Evolutionary conservation across 2,888 invertebrate genomes (phyloP).

Genomic region (Hydrotaea cyrtoneurina): DNA sequence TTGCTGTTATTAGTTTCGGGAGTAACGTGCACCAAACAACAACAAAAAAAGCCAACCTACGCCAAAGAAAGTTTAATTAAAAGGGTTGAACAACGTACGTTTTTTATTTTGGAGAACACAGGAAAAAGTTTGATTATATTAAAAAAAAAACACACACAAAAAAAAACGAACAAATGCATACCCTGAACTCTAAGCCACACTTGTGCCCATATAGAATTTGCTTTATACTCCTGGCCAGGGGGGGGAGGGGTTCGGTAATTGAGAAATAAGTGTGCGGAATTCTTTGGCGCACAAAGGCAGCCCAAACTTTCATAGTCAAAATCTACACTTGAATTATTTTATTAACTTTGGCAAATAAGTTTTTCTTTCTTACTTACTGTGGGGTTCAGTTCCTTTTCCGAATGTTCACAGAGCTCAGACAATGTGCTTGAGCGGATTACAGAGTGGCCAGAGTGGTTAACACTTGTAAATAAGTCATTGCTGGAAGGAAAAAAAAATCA

Average conservation of each 20-base stretch:
- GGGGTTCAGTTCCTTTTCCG: background rate
- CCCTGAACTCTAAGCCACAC: background rate
- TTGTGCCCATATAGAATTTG: background rate
- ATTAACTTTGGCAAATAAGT: conserved; percentile 27
- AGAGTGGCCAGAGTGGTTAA: background rate
- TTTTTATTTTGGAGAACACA: background rate
- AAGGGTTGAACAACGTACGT: conserved; percentile 28
- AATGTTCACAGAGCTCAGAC: background rate
- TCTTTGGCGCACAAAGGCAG: background rate
- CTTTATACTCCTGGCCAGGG: background rate
- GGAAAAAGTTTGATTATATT: conserved; percentile 25
- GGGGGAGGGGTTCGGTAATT: background rate
- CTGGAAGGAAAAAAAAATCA: background rate
- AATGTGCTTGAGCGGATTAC: background rate
- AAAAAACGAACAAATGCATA: background rate
- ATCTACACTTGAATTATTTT: conserved; percentile 36
- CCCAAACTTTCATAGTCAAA: conserved; percentile 30
- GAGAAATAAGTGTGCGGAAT: background rate
- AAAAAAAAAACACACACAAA: background rate
- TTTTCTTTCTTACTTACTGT: background rate
- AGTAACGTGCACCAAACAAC: background rate
- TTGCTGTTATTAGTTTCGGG: conserved; percentile 39
- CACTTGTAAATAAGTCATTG: too few species aligned
- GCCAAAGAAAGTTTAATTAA: conserved; percentile 43
- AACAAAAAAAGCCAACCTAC: conserved; percentile 13